These are phyloP conservation scores for Ecdyonurus torrentis DNA, from an alignment of 2,888 invertebrate genomes.

Conservation along the genomic window DNA sequence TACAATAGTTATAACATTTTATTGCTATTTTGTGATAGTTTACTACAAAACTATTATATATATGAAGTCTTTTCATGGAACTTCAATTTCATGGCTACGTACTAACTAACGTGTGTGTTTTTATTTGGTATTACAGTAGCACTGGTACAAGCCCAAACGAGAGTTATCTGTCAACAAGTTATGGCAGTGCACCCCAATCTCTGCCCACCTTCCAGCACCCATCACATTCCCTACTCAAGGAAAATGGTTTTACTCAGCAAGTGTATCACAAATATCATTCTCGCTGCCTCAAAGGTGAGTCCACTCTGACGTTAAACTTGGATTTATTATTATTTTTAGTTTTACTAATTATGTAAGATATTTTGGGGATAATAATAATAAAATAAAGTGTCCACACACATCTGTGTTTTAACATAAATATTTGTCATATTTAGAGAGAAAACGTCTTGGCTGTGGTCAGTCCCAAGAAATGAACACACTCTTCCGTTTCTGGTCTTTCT, in stretches of 20 bases:
- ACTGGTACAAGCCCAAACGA: slow-evolving; percentile 58
- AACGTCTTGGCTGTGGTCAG: slow-evolving; percentile 80
- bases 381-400: too few relatives aligned
- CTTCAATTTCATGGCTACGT: not conserved
- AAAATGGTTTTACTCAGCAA: slow-evolving; percentile 95
- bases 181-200: slow-evolving; percentile 66
- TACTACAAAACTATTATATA: slow-evolving; percentile 8
- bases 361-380: too few relatives aligned
- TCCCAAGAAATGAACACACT: slow-evolving; percentile 99
- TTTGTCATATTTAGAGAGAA: too few relatives aligned
- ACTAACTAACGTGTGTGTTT: slow-evolving; percentile 10
- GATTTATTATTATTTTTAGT: slow-evolving; percentile 2
- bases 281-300: slow-evolving; percentile 72
- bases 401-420: too few relatives aligned
- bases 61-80: not conserved
- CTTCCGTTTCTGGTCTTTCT: slow-evolving; percentile 99
- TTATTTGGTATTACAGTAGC: slow-evolving; percentile 38
- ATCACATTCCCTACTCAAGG: slow-evolving; percentile 81
- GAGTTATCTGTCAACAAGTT: slow-evolving; percentile 46
- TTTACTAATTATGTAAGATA: not conserved
- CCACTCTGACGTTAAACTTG: slow-evolving; percentile 6
- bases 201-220: slow-evolving; percentile 91
- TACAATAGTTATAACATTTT: slow-evolving; percentile 1
- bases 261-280: slow-evolving; percentile 93
- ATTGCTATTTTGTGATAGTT: not conserved